phyloP scores from a whole-genome alignment of 2,113 vertebrate genomes.

The Cairina moschata region DNA sequence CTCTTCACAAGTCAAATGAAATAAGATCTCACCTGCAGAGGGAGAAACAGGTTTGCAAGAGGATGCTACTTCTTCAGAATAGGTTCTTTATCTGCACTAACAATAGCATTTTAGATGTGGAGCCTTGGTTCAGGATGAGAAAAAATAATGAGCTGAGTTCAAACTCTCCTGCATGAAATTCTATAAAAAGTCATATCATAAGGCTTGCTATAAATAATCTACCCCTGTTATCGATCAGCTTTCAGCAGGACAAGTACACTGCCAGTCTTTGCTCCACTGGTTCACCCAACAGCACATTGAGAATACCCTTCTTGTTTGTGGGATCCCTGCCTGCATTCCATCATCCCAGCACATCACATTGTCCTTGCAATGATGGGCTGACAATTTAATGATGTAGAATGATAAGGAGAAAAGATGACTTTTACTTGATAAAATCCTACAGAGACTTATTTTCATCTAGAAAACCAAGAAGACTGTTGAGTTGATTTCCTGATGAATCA shows the following conservation, averaged over 20 bases:
- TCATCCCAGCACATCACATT: conserved; percentile 40
- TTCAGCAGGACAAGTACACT: not conserved
- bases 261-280: conserved; percentile 34
- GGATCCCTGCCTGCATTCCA: conserved; percentile 15
- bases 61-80: not conserved
- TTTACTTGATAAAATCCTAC: conserved; percentile 20
- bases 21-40: not conserved
- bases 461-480: not conserved
- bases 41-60: not conserved
- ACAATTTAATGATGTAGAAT: conserved; percentile 45
- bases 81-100: not conserved
- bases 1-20: conserved; percentile 17
- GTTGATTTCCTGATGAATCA: not conserved
- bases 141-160: not conserved
- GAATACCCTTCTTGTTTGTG: conserved; percentile 50
- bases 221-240: conserved; percentile 9
- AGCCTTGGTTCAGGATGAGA: not conserved
- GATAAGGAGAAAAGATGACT: conserved; percentile 27
- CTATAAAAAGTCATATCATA: conserved; percentile 7
- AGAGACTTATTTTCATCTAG: not conserved
- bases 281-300: not conserved
- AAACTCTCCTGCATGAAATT: not conserved
- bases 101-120: not conserved
- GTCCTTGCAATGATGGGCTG: conserved; percentile 49
- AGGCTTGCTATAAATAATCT: conserved; percentile 52